phyloP scores from a whole-genome alignment of 2,888 invertebrate species.

The Melikaiella ostensackeni region DNA sequence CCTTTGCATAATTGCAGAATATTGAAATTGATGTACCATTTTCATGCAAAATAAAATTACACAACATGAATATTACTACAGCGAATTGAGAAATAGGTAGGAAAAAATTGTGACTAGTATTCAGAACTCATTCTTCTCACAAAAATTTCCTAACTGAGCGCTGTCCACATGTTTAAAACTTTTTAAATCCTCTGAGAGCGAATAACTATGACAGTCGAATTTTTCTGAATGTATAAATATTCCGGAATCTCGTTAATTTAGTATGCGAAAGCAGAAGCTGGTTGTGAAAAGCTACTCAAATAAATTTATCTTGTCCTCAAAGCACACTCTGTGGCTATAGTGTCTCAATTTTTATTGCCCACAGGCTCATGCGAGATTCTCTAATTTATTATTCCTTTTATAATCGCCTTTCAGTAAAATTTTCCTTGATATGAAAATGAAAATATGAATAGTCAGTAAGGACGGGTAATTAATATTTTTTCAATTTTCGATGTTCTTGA shows the following conservation, averaged over 20 bases:
- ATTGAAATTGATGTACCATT: background rate
- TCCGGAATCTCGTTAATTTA: background rate
- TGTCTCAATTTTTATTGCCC: background rate
- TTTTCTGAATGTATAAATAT: background rate
- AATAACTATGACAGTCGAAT: background rate
- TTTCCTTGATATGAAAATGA: background rate
- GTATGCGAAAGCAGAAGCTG: background rate
- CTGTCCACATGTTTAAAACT: background rate
- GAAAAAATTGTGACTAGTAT: too few relatives aligned
- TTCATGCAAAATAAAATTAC: background rate
- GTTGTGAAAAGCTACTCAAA: background rate
- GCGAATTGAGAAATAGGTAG: too few relatives aligned
- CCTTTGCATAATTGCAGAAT: background rate
- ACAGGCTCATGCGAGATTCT: background rate
- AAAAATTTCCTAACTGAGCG: background rate
- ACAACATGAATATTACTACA: too few relatives aligned
- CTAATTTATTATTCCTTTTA: background rate
- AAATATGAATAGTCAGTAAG: background rate
- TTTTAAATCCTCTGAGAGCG: background rate
- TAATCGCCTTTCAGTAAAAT: background rate
- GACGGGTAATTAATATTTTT: background rate
- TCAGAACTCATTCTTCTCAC: too few relatives aligned
- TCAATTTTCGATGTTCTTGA: background rate
- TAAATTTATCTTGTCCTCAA: constrained; percentile 1
- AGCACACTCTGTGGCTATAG: background rate